phyloP scores from a whole-genome alignment of 2,113 vertebrate species.

The Emydura subglobosa region DNA sequence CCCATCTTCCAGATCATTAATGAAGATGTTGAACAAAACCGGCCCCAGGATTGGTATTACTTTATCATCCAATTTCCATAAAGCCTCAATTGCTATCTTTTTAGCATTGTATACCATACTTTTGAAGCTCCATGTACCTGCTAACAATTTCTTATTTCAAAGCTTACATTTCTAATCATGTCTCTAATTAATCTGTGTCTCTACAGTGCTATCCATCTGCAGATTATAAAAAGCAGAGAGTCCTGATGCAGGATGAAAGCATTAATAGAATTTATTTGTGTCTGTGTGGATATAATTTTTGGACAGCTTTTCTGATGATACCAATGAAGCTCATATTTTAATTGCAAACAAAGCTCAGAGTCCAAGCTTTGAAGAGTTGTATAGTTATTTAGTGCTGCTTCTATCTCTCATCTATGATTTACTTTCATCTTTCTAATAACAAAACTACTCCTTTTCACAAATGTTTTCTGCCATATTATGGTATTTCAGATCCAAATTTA shows the following conservation, averaged over 20 bases:
- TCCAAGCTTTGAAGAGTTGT: background rate
- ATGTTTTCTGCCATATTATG: background rate
- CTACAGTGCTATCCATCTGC: background rate
- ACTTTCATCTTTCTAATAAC: background rate
- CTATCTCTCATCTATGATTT: background rate
- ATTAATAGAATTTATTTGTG: background rate
- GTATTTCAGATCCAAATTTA: background rate
- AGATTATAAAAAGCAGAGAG: constrained; percentile 7
- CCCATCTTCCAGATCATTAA: no score
- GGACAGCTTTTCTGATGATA: constrained; percentile 17
- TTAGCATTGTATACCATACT: background rate
- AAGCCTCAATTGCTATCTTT: constrained; percentile 3
- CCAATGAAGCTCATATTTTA: constrained; percentile 1
- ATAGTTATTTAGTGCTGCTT: background rate
- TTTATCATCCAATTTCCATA: constrained; percentile 1
- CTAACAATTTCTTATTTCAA: constrained; percentile 34
- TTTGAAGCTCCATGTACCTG: constrained; percentile 10
- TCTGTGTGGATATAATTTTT: background rate
- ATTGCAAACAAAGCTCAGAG: background rate
- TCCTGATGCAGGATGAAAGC: constrained; percentile 29
- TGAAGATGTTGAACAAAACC: no score
- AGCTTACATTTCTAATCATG: constrained; percentile 14
- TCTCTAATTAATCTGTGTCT: constrained; percentile 28
- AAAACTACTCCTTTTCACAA: background rate
- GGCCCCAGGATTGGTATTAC: background rate